Evolutionary conservation across 2,888 invertebrate species (phyloP).

Genomic region (Drosophila limbata): DNA sequence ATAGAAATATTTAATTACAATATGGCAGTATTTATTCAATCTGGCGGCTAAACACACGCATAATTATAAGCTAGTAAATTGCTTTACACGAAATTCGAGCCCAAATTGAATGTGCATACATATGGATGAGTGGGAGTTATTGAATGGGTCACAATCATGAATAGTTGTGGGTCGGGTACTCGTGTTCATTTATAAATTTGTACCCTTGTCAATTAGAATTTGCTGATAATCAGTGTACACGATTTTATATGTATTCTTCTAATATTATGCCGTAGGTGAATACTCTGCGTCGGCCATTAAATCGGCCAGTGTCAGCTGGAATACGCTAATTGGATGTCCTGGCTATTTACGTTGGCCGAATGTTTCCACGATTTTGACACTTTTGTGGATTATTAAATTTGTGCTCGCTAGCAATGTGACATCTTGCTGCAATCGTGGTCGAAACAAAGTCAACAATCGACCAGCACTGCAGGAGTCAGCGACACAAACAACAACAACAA

Average conservation of each 20-base stretch:
- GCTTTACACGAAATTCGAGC: constrained; percentile 34
- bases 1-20: constrained; percentile 74
- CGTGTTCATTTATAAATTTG: constrained; percentile 7
- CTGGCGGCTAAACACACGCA: constrained; percentile 28
- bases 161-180: background rate
- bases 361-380: constrained; percentile 65
- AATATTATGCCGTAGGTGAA: constrained; percentile 76
- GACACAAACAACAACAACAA: constrained; percentile 14
- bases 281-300: constrained; percentile 85
- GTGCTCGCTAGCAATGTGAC: constrained; percentile 61
- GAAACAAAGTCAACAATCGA: constrained; percentile 59
- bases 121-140: background rate
- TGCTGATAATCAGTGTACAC: constrained; percentile 20
- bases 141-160: background rate
- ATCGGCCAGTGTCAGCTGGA: constrained; percentile 79
- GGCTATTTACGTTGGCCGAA: constrained; percentile 67
- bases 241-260: background rate
- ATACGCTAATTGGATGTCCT: constrained; percentile 73
- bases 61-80: constrained; percentile 14
- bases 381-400: constrained; percentile 81
- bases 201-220: constrained; percentile 23
- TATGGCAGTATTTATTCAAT: constrained; percentile 60
- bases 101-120: constrained; percentile 32
- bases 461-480: constrained; percentile 35
- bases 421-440: constrained; percentile 50